Base-by-base conservation (phyloP, 2,888 invertebrate species). In the Eulithis testata region DNA sequence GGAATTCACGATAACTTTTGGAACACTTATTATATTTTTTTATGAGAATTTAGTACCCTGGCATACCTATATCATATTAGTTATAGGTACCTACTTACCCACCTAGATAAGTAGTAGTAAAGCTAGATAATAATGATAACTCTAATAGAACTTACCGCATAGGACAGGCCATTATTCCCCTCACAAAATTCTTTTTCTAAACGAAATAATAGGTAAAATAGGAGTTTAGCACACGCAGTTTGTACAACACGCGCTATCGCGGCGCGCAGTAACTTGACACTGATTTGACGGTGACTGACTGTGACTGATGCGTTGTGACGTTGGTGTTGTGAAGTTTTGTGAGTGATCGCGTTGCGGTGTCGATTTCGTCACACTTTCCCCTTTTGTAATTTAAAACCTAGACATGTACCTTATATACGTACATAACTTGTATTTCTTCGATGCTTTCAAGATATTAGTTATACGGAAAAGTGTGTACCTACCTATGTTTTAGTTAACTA, bases 111-210 rank as follows among this genome's bases (percentile, higher is more conserved):
- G 31, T 31, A 31, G 31, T 31, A 31, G 31, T 31, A 31, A 31
- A 31, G 3, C 31, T 31, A 31, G 31, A 31, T 31, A 31, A 40
- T 40, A 40, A 40, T 37, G 6, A 31, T 40, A 40, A 40, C 8
- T 40, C 9, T 3, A 40, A 8, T 12, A 3, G 8, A 53, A 63
- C 81, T 84, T 52, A 91, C 91, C 91, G 86, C 91, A 91, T 91
- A 50, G 91, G 91, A 72, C 91, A 92, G 56, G 88, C 91, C 91
- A 92, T 92, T 76, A 77, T 84, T 21, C 43, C 31, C 60, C 64
- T 68, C 63, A 67, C 56, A 59, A 73, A 66, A 50, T 31, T 63
- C 21, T 27, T 52, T 14, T 7, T 11, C 8, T 12, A 66, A 69
- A 62, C 68, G 65, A 36, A 66, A 0, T 49, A 64, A 50, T 40